phyloP scores from a whole-genome alignment of 2,797 vertebrate genomes.

The Poecilia wingei region DNA sequence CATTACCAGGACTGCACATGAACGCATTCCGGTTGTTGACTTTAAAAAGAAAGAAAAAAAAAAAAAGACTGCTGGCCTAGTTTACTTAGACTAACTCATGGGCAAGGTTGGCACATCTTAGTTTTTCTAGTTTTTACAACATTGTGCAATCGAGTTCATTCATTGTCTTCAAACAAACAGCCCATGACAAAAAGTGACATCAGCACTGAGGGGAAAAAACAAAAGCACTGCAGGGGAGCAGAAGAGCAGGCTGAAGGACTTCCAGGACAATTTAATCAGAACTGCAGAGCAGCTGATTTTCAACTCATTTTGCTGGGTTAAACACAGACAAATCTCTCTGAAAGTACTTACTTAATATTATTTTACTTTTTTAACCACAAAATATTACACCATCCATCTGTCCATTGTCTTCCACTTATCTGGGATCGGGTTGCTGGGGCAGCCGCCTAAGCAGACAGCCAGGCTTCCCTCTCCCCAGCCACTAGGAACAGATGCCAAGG shows the following conservation, averaged over 20 bases:
- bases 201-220: constrained; percentile 70
- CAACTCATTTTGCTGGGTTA: constrained; percentile 35
- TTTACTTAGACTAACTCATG: constrained; percentile 12
- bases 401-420: neutral
- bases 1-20: constrained; percentile 25
- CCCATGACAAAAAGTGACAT: constrained; percentile 80
- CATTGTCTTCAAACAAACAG: constrained; percentile 77
- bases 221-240: constrained; percentile 78
- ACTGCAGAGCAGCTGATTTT: constrained; percentile 59
- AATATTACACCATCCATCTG: neutral
- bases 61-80: neutral
- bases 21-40: constrained; percentile 52
- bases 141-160: constrained; percentile 67
- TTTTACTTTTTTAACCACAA: neutral
- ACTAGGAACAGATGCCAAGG: neutral
- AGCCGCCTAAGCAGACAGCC: neutral
- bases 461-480: neutral
- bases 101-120: constrained; percentile 28
- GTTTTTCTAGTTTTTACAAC: constrained; percentile 26
- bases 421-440: neutral
- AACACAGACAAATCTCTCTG: constrained; percentile 25
- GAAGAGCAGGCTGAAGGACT: constrained; percentile 37
- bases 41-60: constrained; percentile 10
- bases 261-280: constrained; percentile 55
- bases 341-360: constrained; percentile 1